A percentile compares a stretch with the other conserved stretches of the same genome.
phyloP scores from a whole-genome alignment of 2,888 invertebrate genomes.

The Zeuzera pyrina region DNA sequence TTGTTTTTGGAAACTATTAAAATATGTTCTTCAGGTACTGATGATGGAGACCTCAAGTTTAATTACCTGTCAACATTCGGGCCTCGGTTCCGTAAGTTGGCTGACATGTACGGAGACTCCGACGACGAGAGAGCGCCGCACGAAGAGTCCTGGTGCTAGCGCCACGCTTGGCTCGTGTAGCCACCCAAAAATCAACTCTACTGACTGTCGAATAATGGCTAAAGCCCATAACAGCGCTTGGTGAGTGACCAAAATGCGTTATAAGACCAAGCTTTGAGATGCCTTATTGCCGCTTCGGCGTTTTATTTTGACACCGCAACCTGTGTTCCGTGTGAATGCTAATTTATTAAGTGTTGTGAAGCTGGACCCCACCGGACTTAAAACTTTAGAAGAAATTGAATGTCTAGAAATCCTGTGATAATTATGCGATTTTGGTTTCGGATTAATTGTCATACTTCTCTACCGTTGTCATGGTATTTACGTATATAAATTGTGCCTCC shows the following conservation, averaged over 20 bases:
- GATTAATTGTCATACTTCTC: no score
- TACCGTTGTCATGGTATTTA: no score
- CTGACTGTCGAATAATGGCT: slow-evolving; percentile 23
- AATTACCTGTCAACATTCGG: slow-evolving; percentile 96
- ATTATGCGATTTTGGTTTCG: slow-evolving; percentile 20
- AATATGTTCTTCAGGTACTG: slow-evolving; percentile 77
- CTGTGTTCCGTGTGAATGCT: slow-evolving; percentile 19
- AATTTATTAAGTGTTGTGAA: slow-evolving; percentile 19
- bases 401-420: slow-evolving; percentile 34
- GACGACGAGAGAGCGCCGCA: slow-evolving; percentile 86
- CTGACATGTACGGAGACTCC: slow-evolving; percentile 96
- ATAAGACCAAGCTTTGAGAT: slow-evolving; percentile 33
- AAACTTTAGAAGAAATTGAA: slow-evolving; percentile 12
- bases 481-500: no score
- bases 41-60: slow-evolving; percentile 94
- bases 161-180: slow-evolving; percentile 65
- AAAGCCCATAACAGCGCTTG: slow-evolving; percentile 22
- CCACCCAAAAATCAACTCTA: slow-evolving; percentile 31
- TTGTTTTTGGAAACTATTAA: no score
- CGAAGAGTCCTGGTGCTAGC: slow-evolving; percentile 89
- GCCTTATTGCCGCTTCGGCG: slow-evolving; percentile 49
- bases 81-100: slow-evolving; percentile 94
- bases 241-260: slow-evolving; percentile 15
- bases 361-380: slow-evolving; percentile 31
- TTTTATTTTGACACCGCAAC: slow-evolving; percentile 14